Base-by-base conservation (phyloP, 2,888 invertebrate species). In the Phorcus lineatus region DNA sequence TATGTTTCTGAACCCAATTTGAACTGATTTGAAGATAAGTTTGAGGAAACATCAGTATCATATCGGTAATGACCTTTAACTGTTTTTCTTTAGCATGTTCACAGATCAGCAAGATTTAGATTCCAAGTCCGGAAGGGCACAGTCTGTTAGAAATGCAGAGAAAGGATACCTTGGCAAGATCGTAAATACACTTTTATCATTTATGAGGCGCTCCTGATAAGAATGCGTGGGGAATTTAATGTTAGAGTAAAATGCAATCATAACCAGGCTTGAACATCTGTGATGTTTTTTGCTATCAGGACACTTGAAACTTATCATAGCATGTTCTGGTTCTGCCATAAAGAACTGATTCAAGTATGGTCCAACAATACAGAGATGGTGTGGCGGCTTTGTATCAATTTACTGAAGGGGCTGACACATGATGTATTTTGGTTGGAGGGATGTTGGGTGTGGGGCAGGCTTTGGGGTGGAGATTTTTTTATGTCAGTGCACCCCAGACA, bases 221-320 rank as follows among this genome's bases (percentile, higher is more conserved):
- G 55, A 76, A 55, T 54, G 76, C n/a, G 13, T 54, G 36, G 55
- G 55, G 31, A 40, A 55, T 76, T 76, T 76, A 76, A 53, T 53
- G 55, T 76, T 76, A 24, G 28, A 54, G 28, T 55, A 54, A 36
- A 76, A 76, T 76, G 76, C 53, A 76, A 76, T 76, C 76, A 76
- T 76, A 76, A 76, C 76, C 31, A 55, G 36, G 55, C 55, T 55
- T 55, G 28, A 55, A 54, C 76, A 76, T 76, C 76, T 76, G 76
- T 76, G 55, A 31, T n/a, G 74, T 24, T 55, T 76, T 55, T 76
- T 76, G 24, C 55, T 76, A 55, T 55, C 70, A 36, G 11, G 31
- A 19, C 40, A 31, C 31, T 70, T 31, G 19, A 70, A 70, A 70
- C 70, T 31, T 70, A 70, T 70, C 31, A 17, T 2, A 70, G 36